Conservation (phyloP, 2,113 vertebrate species). For the Catharus fuscescens region DNA sequence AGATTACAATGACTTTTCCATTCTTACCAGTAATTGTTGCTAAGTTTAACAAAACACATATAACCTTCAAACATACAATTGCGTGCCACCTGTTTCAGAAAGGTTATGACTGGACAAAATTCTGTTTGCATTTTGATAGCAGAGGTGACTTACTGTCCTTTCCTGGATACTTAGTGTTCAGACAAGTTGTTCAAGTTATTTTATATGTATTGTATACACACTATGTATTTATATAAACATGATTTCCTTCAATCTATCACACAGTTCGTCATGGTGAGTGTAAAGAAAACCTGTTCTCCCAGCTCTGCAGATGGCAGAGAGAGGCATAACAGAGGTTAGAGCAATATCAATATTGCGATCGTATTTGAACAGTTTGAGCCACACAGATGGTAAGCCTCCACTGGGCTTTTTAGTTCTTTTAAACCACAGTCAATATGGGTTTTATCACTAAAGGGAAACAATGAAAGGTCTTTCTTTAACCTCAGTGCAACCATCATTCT, state of each 20-base stretch:
- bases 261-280: background rate
- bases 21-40: background rate
- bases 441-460: constrained; percentile 3
- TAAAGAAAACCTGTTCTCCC: constrained; percentile 61
- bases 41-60: background rate
- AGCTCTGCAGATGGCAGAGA: constrained; percentile 49
- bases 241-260: constrained; percentile 42
- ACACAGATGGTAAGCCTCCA: constrained; percentile 38
- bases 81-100: constrained; percentile 11
- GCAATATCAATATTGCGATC: background rate
- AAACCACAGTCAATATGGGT: background rate
- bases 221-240: constrained; percentile 54
- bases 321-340: constrained; percentile 44
- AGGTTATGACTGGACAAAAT: constrained; percentile 8
- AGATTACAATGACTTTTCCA: background rate
- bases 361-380: constrained; percentile 13
- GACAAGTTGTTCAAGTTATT: constrained; percentile 42
- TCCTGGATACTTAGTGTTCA: constrained; percentile 53
- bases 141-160: constrained; percentile 52
- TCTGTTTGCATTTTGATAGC: constrained; percentile 54
- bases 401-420: background rate
- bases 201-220: constrained; percentile 50
- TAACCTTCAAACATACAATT: constrained; percentile 11
- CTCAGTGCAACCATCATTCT: background rate
- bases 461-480: background rate